Evolutionary conservation across 1,140 invertebrate genomes (phyloP).

Genomic region (Cydia splendana): DNA sequence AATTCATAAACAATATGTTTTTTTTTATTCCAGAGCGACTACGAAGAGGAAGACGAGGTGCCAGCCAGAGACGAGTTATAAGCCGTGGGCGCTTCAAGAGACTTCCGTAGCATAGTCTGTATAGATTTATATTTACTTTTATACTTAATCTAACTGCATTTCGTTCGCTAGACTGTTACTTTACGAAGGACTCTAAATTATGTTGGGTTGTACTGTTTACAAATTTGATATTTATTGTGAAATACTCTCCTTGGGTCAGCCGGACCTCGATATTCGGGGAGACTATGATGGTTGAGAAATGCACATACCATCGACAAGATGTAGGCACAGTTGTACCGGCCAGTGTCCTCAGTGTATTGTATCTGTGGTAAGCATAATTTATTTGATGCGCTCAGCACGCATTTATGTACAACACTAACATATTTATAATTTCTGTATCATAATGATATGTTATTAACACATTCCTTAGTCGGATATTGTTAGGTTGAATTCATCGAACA

Average conservation of each 20-base stretch:
- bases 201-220: conserved; percentile 51
- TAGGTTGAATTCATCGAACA: conserved; percentile 61
- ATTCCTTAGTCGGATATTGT: conserved; percentile 58
- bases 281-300: conserved; percentile 2
- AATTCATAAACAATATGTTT: no score
- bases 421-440: conserved; percentile 79
- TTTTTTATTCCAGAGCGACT: conserved; percentile 61
- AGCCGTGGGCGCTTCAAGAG: conserved; percentile 51
- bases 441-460: conserved; percentile 60
- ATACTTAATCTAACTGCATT: conserved; percentile 67
- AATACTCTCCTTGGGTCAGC: conserved; percentile 12
- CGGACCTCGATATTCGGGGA: background rate
- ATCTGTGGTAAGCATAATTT: conserved; percentile 56
- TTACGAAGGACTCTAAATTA: conserved; percentile 49
- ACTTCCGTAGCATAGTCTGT: conserved; percentile 70
- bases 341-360: conserved; percentile 44
- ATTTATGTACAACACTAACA: conserved; percentile 53
- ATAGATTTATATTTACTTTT: conserved; percentile 68
- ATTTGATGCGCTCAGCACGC: conserved; percentile 28
- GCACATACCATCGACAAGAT: conserved; percentile 16
- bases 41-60: conserved; percentile 68
- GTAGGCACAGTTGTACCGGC: background rate
- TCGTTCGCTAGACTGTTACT: conserved; percentile 62
- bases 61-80: conserved; percentile 73
- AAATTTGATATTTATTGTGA: conserved; percentile 9